Percentiles rank a stretch among this genome's conserved stretches.
phyloP scores from a whole-genome alignment of 2,797 vertebrate species.

The Coregonus ussuriensis region DNA sequence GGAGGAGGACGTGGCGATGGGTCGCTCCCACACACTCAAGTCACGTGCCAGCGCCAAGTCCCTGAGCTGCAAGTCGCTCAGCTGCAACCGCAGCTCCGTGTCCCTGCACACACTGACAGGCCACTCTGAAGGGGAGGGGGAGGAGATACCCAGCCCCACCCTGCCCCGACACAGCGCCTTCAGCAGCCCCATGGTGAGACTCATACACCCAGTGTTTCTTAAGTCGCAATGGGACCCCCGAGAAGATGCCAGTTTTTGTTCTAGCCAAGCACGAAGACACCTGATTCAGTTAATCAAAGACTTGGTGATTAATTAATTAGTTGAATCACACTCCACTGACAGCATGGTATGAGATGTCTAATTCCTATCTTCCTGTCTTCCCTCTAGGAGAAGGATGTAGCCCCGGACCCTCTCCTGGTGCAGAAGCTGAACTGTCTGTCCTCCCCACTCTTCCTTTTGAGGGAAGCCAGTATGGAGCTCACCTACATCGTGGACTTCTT shows the following conservation, averaged over 20 bases:
- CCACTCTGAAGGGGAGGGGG: conserved; percentile 55
- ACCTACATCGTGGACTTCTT: conserved; percentile 89
- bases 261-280: background rate
- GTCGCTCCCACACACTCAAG: conserved; percentile 52
- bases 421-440: conserved; percentile 79
- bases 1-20: conserved; percentile 57
- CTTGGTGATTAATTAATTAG: background rate
- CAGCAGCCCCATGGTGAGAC: conserved; percentile 88
- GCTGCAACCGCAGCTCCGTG: conserved; percentile 71
- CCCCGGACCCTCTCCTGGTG: conserved; percentile 84
- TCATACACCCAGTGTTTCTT: background rate
- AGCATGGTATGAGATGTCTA: too few species aligned
- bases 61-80: conserved; percentile 65
- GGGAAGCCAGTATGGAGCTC: conserved; percentile 69
- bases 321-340: too few species aligned
- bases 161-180: conserved; percentile 73
- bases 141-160: conserved; percentile 35
- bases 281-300: background rate
- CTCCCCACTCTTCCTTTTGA: conserved; percentile 37
- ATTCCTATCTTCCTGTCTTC: background rate
- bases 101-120: conserved; percentile 68
- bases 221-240: background rate
- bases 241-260: background rate
- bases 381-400: conserved; percentile 86
- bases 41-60: conserved; percentile 56